Evolutionary conservation across 2,113 vertebrate species (phyloP).

Genomic region (Lontra canadensis): DNA sequence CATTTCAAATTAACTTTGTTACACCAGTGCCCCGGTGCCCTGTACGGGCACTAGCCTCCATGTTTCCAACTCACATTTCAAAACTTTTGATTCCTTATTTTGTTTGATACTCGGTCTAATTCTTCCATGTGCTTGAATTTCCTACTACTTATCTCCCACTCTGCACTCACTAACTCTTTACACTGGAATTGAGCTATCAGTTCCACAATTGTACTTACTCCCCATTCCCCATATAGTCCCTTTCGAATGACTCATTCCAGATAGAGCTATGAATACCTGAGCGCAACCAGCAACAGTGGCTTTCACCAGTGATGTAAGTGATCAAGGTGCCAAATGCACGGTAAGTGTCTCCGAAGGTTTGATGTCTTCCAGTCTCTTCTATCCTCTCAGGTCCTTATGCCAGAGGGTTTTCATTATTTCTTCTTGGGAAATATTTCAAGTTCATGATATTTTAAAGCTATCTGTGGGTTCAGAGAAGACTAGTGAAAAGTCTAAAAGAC

Average conservation of each 20-base stretch:
- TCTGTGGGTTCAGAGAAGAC: background rate
- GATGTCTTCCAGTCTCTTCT: background rate
- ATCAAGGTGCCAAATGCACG: background rate
- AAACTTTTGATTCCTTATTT: background rate
- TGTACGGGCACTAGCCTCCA: background rate
- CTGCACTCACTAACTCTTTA: background rate
- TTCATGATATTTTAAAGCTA: constrained; percentile 51
- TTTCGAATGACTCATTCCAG: background rate
- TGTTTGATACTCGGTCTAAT: background rate
- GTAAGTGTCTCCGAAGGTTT: background rate
- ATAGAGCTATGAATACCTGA: background rate
- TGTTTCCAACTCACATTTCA: background rate
- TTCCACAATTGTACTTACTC: background rate
- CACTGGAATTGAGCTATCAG: background rate
- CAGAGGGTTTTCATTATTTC: background rate
- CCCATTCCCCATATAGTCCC: background rate
- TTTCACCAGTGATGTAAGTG: background rate
- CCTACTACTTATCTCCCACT: background rate
- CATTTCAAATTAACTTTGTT: constrained; percentile 32
- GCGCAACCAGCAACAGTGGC: background rate
- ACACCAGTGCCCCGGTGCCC: background rate
- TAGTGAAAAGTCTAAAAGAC: constrained; percentile 40
- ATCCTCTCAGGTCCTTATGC: background rate
- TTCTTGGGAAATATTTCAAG: constrained; percentile 45
- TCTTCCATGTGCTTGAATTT: background rate